Percentiles rank a stretch among this genome's conserved stretches.
Evolutionary conservation across 2,797 vertebrate genomes (phyloP).

Genomic region (Anabacerthia variegaticeps): DNA sequence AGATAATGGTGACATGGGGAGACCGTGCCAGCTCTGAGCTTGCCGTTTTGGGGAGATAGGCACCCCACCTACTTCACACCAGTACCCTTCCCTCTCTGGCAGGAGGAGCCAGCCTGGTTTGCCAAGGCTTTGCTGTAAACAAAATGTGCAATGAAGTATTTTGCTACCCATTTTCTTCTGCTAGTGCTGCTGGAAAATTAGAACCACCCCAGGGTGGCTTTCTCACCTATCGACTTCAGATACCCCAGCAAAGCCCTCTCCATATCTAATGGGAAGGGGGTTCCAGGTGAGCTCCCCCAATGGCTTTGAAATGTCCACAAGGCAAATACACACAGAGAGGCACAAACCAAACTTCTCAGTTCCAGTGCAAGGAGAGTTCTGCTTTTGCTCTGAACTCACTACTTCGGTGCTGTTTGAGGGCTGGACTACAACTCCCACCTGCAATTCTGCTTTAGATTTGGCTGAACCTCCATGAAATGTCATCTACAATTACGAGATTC

Average conservation of each 20-base stretch:
- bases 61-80: not conserved
- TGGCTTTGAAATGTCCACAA: not conserved
- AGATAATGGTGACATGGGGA: not conserved
- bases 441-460: conserved; percentile 11
- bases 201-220: not conserved
- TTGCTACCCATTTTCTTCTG: not conserved
- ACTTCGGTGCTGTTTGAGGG: not conserved
- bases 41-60: not conserved
- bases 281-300: not conserved
- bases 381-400: not conserved
- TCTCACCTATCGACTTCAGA: not conserved
- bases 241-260: not conserved
- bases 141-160: not conserved
- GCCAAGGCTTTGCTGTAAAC: not conserved
- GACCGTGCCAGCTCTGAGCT: not conserved
- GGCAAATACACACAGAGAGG: not conserved
- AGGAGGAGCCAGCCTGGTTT: not conserved
- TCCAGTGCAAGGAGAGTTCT: not conserved
- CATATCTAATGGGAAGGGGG: not conserved
- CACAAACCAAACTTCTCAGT: not conserved
- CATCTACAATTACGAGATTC: not conserved
- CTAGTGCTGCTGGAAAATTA: not conserved
- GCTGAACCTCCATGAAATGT: not conserved
- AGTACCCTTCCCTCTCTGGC: not conserved
- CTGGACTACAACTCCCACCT: not conserved